Percentiles rank a stretch among this genome's conserved stretches.
Conservation (phyloP, 1,140 invertebrate species). For the Neodiprion virginianus region DNA sequence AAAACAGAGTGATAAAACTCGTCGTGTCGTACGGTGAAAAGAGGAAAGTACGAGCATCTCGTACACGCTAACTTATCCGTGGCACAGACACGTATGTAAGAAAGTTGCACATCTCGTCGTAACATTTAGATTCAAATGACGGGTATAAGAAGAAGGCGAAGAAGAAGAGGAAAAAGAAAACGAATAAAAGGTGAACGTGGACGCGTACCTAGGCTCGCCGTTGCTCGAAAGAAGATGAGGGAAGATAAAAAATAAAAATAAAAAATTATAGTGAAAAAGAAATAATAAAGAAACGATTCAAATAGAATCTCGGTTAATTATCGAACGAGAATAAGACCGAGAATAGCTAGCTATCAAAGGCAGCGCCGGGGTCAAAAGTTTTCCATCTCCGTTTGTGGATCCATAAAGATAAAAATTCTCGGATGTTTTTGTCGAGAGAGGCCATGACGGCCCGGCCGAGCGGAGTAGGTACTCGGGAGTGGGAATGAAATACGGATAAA, state of each 20-base stretch:
- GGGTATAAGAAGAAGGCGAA: neutral
- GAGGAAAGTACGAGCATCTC: too few species aligned
- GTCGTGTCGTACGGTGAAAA: too few species aligned
- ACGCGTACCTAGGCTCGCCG: too few species aligned
- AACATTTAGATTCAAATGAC: too few species aligned
- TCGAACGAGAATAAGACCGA: neutral
- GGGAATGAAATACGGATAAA: conserved; percentile 15
- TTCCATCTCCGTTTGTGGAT: conserved; percentile 5
- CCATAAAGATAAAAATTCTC: conserved; percentile 17
- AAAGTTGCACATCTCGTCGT: too few species aligned
- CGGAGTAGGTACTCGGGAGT: conserved; percentile 8
- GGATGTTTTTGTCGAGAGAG: conserved; percentile 18
- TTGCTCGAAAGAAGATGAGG: too few species aligned
- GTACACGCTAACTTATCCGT: too few species aligned
- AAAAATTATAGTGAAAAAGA: neutral
- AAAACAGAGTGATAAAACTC: too few species aligned
- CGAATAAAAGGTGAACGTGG: neutral
- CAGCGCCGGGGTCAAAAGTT: conserved; percentile 9
- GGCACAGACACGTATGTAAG: too few species aligned
- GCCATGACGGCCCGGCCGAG: conserved; percentile 12
- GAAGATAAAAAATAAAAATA: too few species aligned
- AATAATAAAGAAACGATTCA: neutral
- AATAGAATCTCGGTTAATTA: conserved; percentile 8
- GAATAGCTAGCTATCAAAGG: neutral
- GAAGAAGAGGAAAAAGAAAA: neutral